A percentile compares a stretch with the other conserved stretches of the same genome.
Evolutionary conservation across 2,888 invertebrate genomes (phyloP).

Genomic region (Agonum fuliginosum): DNA sequence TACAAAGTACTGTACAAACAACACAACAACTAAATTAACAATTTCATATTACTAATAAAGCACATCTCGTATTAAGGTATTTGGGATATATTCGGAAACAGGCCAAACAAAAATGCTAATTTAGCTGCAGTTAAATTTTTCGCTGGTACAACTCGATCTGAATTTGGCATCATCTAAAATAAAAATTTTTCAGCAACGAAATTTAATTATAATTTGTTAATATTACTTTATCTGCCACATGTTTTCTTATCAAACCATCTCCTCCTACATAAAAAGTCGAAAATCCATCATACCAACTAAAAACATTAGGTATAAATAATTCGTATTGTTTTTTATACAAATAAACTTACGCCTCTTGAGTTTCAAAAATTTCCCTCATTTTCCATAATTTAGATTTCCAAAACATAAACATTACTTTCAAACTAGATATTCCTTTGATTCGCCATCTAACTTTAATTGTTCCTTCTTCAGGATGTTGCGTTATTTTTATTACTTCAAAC

Average conservation of each 20-base stretch:
- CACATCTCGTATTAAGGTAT: slow-evolving; percentile 39
- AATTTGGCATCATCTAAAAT: slow-evolving; percentile 86
- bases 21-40: background rate
- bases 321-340: background rate
- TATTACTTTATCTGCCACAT: slow-evolving; percentile 87
- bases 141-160: slow-evolving; percentile 75
- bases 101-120: slow-evolving; percentile 71
- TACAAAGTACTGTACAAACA: slow-evolving; percentile 3
- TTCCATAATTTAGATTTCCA: slow-evolving; percentile 91
- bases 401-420: slow-evolving; percentile 86
- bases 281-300: slow-evolving; percentile 94
- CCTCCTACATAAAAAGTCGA: slow-evolving; percentile 89
- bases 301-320: slow-evolving; percentile 63
- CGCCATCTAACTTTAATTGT: slow-evolving; percentile 92
- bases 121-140: slow-evolving; percentile 78
- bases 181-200: slow-evolving; percentile 42
- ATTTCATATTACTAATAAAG: slow-evolving; percentile 11
- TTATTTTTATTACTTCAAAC: slow-evolving; percentile 91
- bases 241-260: slow-evolving; percentile 87
- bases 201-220: background rate
- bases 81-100: slow-evolving; percentile 67
- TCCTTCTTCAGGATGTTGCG: slow-evolving; percentile 88
- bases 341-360: slow-evolving; percentile 80
- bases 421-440: slow-evolving; percentile 86
- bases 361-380: slow-evolving; percentile 79